Percentiles rank a stretch among this genome's conserved stretches.
These are phyloP conservation scores for Hypsopygia costalis DNA, from an alignment of 2,888 invertebrate genomes.

Conservation along the genomic window DNA sequence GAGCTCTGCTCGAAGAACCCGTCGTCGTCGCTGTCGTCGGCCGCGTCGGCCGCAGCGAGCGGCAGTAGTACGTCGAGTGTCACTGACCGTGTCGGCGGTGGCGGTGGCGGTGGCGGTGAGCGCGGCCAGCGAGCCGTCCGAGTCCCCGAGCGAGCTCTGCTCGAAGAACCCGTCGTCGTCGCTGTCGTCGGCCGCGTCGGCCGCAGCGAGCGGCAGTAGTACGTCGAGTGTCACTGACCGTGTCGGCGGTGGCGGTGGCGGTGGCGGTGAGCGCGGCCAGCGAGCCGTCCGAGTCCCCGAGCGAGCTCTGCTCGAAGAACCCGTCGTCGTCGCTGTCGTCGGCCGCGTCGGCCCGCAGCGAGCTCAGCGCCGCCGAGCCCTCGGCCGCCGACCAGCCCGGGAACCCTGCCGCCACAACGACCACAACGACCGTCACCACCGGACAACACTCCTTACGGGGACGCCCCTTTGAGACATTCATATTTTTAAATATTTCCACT, in stretches of 20 bases:
- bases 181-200: too few species aligned
- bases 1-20: slow-evolving; percentile 68
- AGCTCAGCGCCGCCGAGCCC: slow-evolving; percentile 14
- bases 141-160: too few species aligned
- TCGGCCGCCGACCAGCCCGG: slow-evolving; percentile 32
- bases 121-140: too few species aligned
- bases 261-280: slow-evolving; percentile 19
- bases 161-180: too few species aligned
- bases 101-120: too few species aligned
- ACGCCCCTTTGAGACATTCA: too few species aligned
- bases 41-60: too few species aligned
- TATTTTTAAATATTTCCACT: too few species aligned
- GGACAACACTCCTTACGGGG: background rate
- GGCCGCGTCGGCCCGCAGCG: slow-evolving; percentile 14
- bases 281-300: slow-evolving; percentile 38
- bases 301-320: slow-evolving; percentile 63
- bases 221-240: slow-evolving; percentile 5
- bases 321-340: slow-evolving; percentile 63
- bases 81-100: too few species aligned
- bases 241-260: slow-evolving; percentile 10
- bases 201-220: too few species aligned
- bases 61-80: too few species aligned
- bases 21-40: too few species aligned
- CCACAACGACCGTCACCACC: background rate
- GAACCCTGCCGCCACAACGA: slow-evolving; percentile 30